These are phyloP conservation scores for Xanthorhoe spadicearia DNA, from an alignment of 2,888 invertebrate species.

Conservation along the genomic window DNA sequence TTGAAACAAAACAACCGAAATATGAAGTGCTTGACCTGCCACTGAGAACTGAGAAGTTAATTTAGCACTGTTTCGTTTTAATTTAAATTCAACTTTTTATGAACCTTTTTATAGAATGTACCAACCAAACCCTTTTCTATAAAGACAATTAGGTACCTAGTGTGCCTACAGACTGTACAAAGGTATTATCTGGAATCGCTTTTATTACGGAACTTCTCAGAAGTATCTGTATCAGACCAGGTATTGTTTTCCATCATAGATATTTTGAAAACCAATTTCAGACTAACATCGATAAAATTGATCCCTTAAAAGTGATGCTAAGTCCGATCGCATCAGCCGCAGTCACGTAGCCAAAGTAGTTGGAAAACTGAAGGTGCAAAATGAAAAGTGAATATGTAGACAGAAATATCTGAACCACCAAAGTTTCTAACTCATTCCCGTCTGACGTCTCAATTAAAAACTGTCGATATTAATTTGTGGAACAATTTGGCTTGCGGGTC, in stretches of 20 bases:
- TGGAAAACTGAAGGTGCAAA: constrained; percentile 7
- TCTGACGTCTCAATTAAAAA: constrained; percentile 60
- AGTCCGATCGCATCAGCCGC: neutral
- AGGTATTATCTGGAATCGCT: too few species aligned
- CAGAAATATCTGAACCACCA: constrained; percentile 18
- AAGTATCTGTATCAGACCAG: too few species aligned
- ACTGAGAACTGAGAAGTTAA: constrained; percentile 52
- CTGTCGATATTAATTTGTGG: constrained; percentile 63
- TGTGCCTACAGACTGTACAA: too few species aligned
- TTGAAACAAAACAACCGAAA: constrained; percentile 73
- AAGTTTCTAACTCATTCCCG: constrained; percentile 33
- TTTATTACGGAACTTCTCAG: too few species aligned
- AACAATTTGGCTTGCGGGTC: constrained; percentile 61
- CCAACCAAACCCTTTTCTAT: constrained; percentile 6
- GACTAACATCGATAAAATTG: neutral
- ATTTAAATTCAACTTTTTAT: constrained; percentile 8
- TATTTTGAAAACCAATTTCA: too few species aligned
- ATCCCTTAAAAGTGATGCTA: neutral
- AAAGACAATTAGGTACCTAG: neutral
- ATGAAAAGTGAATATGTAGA: constrained; percentile 16
- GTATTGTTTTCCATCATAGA: too few species aligned
- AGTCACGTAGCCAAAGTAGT: neutral
- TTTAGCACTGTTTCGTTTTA: constrained; percentile 49
- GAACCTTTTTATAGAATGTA: constrained; percentile 20
- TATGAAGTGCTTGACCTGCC: constrained; percentile 65